phyloP scores from a whole-genome alignment of 2,888 invertebrate species.

The Chymomyza procnemis region DNA sequence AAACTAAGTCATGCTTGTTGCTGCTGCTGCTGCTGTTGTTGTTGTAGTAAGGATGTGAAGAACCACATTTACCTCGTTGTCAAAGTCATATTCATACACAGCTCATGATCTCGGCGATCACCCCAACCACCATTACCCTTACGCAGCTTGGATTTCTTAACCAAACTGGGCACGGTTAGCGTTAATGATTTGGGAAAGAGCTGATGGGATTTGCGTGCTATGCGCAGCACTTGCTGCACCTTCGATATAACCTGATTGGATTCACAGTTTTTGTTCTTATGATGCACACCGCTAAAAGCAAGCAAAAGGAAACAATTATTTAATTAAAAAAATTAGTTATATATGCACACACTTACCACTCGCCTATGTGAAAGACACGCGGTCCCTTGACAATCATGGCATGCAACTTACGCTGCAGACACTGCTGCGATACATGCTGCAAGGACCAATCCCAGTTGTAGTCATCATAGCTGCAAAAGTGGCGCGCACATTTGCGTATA shows the following conservation, averaged over 20 bases:
- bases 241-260: constrained; percentile 90
- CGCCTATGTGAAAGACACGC: constrained; percentile 98
- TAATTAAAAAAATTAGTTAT: background rate
- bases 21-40: constrained; percentile 11
- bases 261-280: constrained; percentile 94
- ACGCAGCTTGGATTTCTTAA: constrained; percentile 86
- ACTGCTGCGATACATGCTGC: constrained; percentile 92
- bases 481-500: constrained; percentile 87
- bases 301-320: background rate
- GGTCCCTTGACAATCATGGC: constrained; percentile 95
- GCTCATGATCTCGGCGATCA: constrained; percentile 89
- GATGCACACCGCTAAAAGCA: constrained; percentile 91
- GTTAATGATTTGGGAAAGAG: constrained; percentile 86
- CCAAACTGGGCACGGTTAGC: constrained; percentile 83
- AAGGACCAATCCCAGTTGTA: constrained; percentile 99
- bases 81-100: constrained; percentile 87
- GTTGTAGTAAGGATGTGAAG: constrained; percentile 9
- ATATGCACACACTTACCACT: constrained; percentile 87
- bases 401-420: constrained; percentile 86
- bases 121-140: constrained; percentile 99
- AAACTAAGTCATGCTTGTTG: constrained; percentile 24
- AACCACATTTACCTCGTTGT: constrained; percentile 62
- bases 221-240: constrained; percentile 87
- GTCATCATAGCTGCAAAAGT: constrained; percentile 97
- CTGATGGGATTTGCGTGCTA: constrained; percentile 82